phyloP scores from a whole-genome alignment of 2,797 vertebrate species.

The Clarias laeviceps region DNA sequence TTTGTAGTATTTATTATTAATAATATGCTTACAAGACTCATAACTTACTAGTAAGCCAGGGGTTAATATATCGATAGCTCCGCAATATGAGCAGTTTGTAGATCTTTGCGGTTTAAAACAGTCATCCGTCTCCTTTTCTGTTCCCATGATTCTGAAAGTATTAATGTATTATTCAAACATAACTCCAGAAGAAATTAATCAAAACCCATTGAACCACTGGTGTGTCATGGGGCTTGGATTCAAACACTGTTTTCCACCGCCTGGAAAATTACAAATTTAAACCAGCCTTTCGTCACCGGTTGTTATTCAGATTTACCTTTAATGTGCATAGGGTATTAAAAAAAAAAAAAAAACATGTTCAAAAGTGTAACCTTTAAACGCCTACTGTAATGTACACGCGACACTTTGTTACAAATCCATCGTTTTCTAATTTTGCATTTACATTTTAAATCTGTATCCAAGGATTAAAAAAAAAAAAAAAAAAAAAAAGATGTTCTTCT shows the following conservation, averaged over 20 bases:
- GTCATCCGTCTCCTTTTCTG: slow-evolving; percentile 73
- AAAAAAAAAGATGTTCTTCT: slow-evolving; percentile 36
- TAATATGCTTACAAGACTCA: background rate
- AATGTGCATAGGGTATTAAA: slow-evolving; percentile 38
- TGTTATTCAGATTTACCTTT: slow-evolving; percentile 27
- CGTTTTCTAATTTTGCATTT: background rate
- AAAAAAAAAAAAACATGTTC: background rate
- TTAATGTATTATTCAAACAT: slow-evolving; percentile 81
- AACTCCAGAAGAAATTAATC: slow-evolving; percentile 81
- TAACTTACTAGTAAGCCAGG: background rate
- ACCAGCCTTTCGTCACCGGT: slow-evolving; percentile 36
- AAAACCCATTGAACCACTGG: slow-evolving; percentile 75
- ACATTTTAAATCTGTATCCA: slow-evolving; percentile 17
- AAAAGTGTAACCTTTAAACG: slow-evolving; percentile 12
- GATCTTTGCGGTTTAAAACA: slow-evolving; percentile 58
- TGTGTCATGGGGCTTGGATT: slow-evolving; percentile 69
- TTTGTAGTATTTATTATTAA: background rate
- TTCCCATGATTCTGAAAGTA: slow-evolving; percentile 76
- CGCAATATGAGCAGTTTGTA: slow-evolving; percentile 22
- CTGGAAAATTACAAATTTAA: slow-evolving; percentile 49
- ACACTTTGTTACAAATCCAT: background rate
- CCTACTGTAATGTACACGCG: too few relatives aligned
- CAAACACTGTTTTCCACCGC: slow-evolving; percentile 73
- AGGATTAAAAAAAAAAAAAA: slow-evolving; percentile 27
- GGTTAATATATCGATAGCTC: slow-evolving; percentile 5